Conservation (phyloP, 2,888 invertebrate genomes). For the Campopleginae sp. region DNA sequence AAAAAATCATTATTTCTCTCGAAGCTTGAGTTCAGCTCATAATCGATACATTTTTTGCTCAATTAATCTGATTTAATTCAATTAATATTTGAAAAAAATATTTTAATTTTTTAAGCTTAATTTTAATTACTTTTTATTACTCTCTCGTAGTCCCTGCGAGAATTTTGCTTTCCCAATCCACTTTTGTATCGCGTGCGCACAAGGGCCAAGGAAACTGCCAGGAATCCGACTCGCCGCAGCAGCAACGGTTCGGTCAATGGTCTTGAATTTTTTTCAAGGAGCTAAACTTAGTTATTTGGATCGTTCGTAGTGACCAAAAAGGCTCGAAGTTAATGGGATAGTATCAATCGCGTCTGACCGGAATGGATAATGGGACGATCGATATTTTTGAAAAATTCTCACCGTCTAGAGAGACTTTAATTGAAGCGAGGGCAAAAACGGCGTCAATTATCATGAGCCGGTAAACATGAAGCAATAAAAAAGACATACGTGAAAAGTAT, state of each 20-base stretch:
- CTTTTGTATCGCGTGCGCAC: background rate
- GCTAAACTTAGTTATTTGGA: background rate
- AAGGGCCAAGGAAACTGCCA: background rate
- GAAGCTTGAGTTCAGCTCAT: background rate
- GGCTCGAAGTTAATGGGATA: background rate
- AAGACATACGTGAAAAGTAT: background rate
- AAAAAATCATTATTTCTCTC: background rate
- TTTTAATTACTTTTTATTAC: no score
- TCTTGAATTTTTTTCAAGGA: constrained; percentile 14
- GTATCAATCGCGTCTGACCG: no score
- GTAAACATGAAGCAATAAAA: constrained; percentile 7
- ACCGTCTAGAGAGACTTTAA: background rate
- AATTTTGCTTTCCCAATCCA: background rate
- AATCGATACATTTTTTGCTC: no score
- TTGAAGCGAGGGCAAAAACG: background rate
- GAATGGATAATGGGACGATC: background rate
- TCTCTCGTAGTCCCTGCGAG: no score
- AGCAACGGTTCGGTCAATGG: background rate
- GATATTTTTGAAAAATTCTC: background rate
- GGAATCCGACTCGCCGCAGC: no score
- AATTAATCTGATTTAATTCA: no score
- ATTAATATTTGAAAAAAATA: no score
- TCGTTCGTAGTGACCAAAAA: constrained; percentile 23
- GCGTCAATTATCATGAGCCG: constrained; percentile 4
- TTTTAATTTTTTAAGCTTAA: no score